phyloP scores from a whole-genome alignment of 2,113 vertebrate species.

The human region DNA sequence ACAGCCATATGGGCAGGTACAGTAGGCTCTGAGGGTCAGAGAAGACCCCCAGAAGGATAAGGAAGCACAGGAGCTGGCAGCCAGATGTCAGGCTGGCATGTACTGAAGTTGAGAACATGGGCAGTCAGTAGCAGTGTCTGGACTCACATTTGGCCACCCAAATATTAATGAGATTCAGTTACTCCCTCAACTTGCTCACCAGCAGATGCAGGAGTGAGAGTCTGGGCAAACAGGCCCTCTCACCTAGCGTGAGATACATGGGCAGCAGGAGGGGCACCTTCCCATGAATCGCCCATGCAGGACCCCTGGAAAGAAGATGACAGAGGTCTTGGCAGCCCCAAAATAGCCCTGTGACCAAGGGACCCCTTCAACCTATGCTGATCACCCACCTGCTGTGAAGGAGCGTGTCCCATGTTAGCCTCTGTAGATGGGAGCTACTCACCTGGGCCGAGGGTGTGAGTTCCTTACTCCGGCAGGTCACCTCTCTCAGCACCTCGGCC shows the following conservation, averaged over 20 bases:
- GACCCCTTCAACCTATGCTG: neutral
- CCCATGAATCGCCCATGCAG: neutral
- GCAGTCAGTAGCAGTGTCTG: neutral
- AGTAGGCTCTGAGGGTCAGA: neutral
- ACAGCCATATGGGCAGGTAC: neutral
- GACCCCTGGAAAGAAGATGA: neutral
- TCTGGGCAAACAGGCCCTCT: neutral
- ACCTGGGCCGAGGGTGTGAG: constrained; percentile 90
- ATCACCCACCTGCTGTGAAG: neutral
- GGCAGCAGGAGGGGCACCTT: too few relatives aligned
- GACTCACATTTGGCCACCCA: neutral
- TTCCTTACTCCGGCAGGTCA: constrained; percentile 87
- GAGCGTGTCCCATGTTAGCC: accelerated
- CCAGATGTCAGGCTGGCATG: neutral
- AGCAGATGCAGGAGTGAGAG: neutral
- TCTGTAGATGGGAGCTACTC: constrained; percentile 6
- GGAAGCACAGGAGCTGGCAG: neutral
- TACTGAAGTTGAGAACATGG: neutral
- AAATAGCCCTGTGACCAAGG: neutral
- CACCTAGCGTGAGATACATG: neutral
- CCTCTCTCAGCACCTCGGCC: constrained; percentile 89
- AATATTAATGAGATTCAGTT: neutral
- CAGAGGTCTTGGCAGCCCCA: neutral
- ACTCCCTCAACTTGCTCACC: neutral
- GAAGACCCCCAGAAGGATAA: neutral